phyloP scores from a whole-genome alignment of 2,113 vertebrate species.

The Eptesicus fuscus region DNA sequence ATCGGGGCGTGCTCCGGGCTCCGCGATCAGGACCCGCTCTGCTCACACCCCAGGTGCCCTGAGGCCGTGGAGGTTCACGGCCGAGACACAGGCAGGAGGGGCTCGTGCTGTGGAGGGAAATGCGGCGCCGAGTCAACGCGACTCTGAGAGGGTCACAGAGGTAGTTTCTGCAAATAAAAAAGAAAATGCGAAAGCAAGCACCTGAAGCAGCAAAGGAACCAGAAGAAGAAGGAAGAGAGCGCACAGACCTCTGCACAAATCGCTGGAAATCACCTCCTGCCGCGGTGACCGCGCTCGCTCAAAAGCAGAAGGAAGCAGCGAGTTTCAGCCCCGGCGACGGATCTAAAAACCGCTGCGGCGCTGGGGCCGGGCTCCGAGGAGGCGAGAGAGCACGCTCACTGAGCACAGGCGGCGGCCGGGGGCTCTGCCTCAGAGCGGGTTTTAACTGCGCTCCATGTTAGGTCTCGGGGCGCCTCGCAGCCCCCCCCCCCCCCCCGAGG shows the following conservation, averaged over 20 bases:
- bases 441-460: rapidly evolving
- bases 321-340: not conserved
- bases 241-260: not conserved
- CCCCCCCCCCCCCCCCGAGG: no score
- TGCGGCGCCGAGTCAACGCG: rapidly evolving
- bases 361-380: rapidly evolving
- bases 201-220: not conserved
- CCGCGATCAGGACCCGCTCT: not conserved
- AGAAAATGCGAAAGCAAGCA: not conserved
- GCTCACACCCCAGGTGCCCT: not conserved
- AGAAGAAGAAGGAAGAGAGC: not conserved
- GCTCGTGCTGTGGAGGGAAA: rapidly evolving
- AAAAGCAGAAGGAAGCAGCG: conserved; percentile 67
- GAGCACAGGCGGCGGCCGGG: rapidly evolving
- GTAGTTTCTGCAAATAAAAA: not conserved
- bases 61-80: no score
- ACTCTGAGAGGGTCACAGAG: not conserved
- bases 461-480: not conserved
- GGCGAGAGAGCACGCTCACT: rapidly evolving
- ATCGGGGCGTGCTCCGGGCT: no score
- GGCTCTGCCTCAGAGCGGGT: not conserved
- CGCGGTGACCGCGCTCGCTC: not conserved
- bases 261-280: conserved; percentile 57
- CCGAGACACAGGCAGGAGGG: no score
- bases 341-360: not conserved